These are phyloP conservation scores for Trichogramma pretiosum DNA, from an alignment of 1,140 invertebrate species.

Conservation along the genomic window DNA sequence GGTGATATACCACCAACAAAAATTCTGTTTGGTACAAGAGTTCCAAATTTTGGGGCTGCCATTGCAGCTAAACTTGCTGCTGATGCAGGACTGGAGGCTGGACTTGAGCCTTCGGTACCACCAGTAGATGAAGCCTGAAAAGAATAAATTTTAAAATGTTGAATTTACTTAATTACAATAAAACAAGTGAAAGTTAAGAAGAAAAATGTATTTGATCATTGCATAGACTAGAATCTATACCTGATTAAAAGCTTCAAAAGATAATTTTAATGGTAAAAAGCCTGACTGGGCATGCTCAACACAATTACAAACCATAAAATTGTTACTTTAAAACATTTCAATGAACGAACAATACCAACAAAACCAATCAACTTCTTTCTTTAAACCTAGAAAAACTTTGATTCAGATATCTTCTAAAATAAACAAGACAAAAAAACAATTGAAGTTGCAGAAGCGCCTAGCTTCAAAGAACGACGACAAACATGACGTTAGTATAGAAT, in stretches of 20 bases:
- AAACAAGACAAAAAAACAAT: background rate
- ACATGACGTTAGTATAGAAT: too few relatives aligned
- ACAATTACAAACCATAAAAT: slow-evolving; percentile 2
- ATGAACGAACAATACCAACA: too few relatives aligned
- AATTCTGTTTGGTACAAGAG: slow-evolving; percentile 83
- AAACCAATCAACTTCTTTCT: too few relatives aligned
- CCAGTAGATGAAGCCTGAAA: slow-evolving; percentile 42
- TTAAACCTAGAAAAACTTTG: too few relatives aligned
- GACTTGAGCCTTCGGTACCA: slow-evolving; percentile 44
- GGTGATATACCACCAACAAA: slow-evolving; percentile 91
- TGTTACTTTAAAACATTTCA: too few relatives aligned
- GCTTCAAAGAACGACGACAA: too few relatives aligned
- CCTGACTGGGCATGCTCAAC: slow-evolving; percentile 4
- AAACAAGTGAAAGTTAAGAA: too few relatives aligned
- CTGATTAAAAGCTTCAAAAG: too few relatives aligned
- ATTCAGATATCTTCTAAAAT: too few relatives aligned
- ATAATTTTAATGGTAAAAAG: background rate
- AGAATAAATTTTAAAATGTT: slow-evolving; percentile 12
- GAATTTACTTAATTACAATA: background rate
- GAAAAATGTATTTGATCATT: too few relatives aligned
- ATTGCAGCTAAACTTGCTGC: slow-evolving; percentile 40
- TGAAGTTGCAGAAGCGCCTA: too few relatives aligned
- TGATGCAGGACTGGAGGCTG: slow-evolving; percentile 43
- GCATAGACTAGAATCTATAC: too few relatives aligned
- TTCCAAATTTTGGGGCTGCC: slow-evolving; percentile 65